Conservation (phyloP, 1,140 invertebrate species). For the Papilio aristodemus region DNA sequence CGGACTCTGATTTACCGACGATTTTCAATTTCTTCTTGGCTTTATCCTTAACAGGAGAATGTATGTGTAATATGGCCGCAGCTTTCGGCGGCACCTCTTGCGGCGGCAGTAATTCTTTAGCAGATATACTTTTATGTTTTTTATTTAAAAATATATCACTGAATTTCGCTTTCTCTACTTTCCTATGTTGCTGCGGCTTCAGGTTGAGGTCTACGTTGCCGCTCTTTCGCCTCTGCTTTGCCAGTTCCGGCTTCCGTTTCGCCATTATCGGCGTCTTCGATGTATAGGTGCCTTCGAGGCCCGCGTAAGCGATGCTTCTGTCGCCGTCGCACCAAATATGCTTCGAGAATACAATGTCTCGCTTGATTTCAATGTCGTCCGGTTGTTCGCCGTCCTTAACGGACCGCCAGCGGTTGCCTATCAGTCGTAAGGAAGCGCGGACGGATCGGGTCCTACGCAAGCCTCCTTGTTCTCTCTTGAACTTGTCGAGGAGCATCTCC, state of each 20-base stretch:
- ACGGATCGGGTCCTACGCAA: slow-evolving; percentile 86
- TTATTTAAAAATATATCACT: slow-evolving; percentile 73
- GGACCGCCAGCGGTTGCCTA: slow-evolving; percentile 80
- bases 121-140: slow-evolving; percentile 64
- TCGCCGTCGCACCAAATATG: slow-evolving; percentile 72
- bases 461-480: slow-evolving; percentile 71
- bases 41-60: slow-evolving; percentile 68
- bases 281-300: slow-evolving; percentile 74
- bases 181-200: slow-evolving; percentile 65
- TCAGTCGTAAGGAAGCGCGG: slow-evolving; percentile 85
- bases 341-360: slow-evolving; percentile 67
- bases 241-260: slow-evolving; percentile 60
- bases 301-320: slow-evolving; percentile 67
- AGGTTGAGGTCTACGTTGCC: slow-evolving; percentile 69
- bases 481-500: slow-evolving; percentile 75
- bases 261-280: slow-evolving; percentile 80
- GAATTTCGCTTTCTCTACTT: slow-evolving; percentile 74
- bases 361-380: slow-evolving; percentile 62
- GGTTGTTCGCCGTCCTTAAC: slow-evolving; percentile 64
- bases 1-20: slow-evolving; percentile 65
- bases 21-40: slow-evolving; percentile 62
- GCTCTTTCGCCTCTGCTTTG: slow-evolving; percentile 63
- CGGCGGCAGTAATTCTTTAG: slow-evolving; percentile 68
- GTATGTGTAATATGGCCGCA: slow-evolving; percentile 80
- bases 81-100: slow-evolving; percentile 82